phyloP scores from a whole-genome alignment of 2,797 vertebrate genomes.

The Propithecus deckenii region DNA sequence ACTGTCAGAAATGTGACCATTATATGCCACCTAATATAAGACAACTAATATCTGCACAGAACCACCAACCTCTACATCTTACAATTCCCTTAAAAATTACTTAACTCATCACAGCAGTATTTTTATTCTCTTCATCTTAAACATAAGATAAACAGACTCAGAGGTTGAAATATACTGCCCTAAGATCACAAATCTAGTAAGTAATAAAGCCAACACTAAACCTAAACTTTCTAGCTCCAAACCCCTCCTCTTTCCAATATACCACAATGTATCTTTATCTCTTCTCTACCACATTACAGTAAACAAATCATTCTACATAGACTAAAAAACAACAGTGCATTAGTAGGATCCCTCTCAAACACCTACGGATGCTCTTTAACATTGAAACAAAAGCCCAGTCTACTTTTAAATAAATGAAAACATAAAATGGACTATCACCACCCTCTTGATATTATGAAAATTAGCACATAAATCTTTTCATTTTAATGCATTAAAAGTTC shows the following conservation, averaged over 20 bases:
- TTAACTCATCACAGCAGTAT: neutral
- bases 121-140: slow-evolving; percentile 23
- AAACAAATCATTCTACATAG: neutral
- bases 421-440: neutral
- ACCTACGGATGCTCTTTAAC: neutral
- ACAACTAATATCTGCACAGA: neutral
- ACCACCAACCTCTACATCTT: neutral
- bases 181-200: neutral
- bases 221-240: neutral
- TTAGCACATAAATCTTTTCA: neutral
- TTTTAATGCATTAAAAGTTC: slow-evolving; percentile 26
- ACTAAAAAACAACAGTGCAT: neutral
- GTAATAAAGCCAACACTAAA: neutral
- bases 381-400: neutral
- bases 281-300: neutral
- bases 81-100: neutral
- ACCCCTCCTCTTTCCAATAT: neutral
- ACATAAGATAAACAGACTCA: slow-evolving; percentile 13
- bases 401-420: slow-evolving; percentile 30
- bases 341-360: neutral
- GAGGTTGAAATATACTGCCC: neutral
- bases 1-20: neutral
- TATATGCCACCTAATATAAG: neutral
- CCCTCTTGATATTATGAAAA: neutral
- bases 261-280: neutral